Base-by-base conservation (phyloP, 2,113 vertebrate species). In the Pangasianodon gigas region DNA sequence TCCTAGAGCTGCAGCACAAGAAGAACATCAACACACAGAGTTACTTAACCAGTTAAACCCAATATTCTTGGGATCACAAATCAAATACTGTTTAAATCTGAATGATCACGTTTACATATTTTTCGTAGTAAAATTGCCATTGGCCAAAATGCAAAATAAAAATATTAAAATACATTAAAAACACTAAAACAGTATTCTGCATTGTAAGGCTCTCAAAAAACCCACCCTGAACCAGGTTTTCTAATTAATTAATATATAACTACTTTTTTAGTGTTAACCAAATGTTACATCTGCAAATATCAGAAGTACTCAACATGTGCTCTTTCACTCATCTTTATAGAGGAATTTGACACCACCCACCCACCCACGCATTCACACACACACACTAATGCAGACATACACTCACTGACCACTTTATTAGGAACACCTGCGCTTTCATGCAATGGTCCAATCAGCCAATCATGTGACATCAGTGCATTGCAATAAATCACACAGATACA, bases 1-100 rank as follows among this genome's bases (percentile, higher is more conserved):
- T 46, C 96, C 96, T 52, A 97, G 85, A 0, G 93, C 97, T 98
- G 60, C 81, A 93, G 87, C 19, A 67, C 21, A 79, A n/a, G 69
- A 21, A 62, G 0, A 16, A 46, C 2, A 83, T 1, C n/a, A 48
- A 85, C 6, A 41, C 26, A 46, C 9, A 62, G 29, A 56, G 4
- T 2, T 19, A n/a, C 1, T 77, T 29, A 9, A n/a, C 77, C 46
- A 80, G 24, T 52, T 51, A 32, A 32, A 54, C 51, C 7, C 44
- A 48, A 46, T 10, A 7, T 46, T 11, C 4, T 10, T 77, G 32
- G 3, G 0, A 26, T 62, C 21, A 62, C 8, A 65, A 65, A 65
- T 65, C 60, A 65, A 65, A 65, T 65, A 65, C 8, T 60, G 58
- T 69, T 13, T 13, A n/a, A 4, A 69, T 32, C 29, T 69, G 29